A percentile compares a stretch with the other conserved stretches of the same genome.
Evolutionary conservation across 1,140 invertebrate species (phyloP).

Genomic region (Drosophila suzukii): DNA sequence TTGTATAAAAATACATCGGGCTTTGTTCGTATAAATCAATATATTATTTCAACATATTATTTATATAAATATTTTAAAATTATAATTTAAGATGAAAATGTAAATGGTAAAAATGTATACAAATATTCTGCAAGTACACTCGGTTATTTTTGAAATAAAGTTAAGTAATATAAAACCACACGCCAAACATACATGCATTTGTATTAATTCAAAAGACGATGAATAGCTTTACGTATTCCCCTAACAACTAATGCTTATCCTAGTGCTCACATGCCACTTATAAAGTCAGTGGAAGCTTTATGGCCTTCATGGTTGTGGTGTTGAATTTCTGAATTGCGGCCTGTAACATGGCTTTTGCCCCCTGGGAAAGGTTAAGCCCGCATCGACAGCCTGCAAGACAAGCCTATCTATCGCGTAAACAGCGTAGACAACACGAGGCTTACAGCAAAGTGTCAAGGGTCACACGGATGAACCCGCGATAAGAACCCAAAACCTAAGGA

Average conservation of each 20-base stretch:
- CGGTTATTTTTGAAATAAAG: no score
- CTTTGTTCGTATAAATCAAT: no score
- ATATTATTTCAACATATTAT: no score
- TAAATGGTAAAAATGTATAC: no score
- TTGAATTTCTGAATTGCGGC: constrained; percentile 27
- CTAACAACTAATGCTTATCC: neutral
- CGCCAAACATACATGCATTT: neutral
- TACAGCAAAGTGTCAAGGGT: constrained; percentile 30
- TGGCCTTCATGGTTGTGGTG: constrained; percentile 12
- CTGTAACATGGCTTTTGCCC: constrained; percentile 16
- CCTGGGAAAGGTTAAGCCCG: constrained; percentile 18
- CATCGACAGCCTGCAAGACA: constrained; percentile 28
- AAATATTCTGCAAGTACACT: no score
- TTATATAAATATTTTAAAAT: no score
- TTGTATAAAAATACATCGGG: no score
- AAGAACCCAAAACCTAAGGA: constrained; percentile 25
- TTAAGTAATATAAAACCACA: neutral
- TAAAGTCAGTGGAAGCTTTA: constrained; percentile 7
- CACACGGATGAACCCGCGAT: constrained; percentile 46
- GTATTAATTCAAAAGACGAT: neutral
- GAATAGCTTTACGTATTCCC: neutral
- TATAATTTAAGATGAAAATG: no score
- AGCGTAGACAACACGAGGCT: constrained; percentile 44
- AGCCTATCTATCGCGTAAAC: constrained; percentile 24
- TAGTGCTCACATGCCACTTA: neutral